These are phyloP conservation scores for Eupleurogrammus muticus DNA, from an alignment of 2,797 vertebrate species.

Conservation along the genomic window DNA sequence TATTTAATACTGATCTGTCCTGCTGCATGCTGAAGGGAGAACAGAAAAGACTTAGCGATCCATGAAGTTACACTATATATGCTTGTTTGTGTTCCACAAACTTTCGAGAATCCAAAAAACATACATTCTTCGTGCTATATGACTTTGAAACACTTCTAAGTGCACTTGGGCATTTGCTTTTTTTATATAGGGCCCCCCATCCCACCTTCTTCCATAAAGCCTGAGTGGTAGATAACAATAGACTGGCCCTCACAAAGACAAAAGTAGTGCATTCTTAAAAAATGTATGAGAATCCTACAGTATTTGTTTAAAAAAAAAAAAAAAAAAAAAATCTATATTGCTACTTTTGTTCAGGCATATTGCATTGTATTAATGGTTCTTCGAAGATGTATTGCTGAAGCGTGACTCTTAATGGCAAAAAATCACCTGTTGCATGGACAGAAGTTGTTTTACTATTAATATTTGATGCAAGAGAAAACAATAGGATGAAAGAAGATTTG, in stretches of 20 bases:
- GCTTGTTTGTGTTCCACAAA: no score
- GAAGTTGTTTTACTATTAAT: slow-evolving; percentile 77
- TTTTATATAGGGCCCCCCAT: no score
- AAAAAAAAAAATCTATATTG: slow-evolving; percentile 42
- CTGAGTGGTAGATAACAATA: slow-evolving; percentile 64
- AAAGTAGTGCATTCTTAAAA: slow-evolving; percentile 67
- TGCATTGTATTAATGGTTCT: slow-evolving; percentile 35
- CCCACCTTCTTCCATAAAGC: slow-evolving; percentile 18
- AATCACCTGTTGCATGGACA: slow-evolving; percentile 40
- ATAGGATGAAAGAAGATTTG: slow-evolving; percentile 69
- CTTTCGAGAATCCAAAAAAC: no score
- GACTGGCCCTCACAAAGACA: slow-evolving; percentile 48
- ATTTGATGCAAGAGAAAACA: slow-evolving; percentile 74
- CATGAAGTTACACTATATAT: no score
- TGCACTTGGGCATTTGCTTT: no score
- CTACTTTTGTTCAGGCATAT: slow-evolving; percentile 32
- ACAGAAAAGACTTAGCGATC: no score
- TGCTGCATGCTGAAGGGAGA: no score
- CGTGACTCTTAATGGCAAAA: slow-evolving; percentile 31
- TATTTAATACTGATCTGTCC: no score
- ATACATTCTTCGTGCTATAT: no score
- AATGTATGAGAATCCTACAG: slow-evolving; percentile 63
- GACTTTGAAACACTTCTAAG: no score
- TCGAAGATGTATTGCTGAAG: slow-evolving; percentile 34
- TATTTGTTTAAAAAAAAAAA: slow-evolving; percentile 45